phyloP scores from a whole-genome alignment of 1,140 invertebrate species.

The Babylonia areolata region DNA sequence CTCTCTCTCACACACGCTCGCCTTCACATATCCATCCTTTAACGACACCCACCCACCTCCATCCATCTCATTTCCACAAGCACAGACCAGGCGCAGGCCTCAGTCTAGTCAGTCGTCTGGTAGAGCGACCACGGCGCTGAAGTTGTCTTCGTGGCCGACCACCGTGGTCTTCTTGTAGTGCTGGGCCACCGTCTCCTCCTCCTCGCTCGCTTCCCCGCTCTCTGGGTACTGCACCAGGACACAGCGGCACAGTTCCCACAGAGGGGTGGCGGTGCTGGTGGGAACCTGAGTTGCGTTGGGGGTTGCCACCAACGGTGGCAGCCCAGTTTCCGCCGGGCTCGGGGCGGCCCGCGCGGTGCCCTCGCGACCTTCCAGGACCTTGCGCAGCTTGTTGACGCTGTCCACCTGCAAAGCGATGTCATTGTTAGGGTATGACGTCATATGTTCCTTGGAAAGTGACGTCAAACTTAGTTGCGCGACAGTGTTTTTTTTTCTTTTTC shows the following conservation, averaged over 20 bases:
- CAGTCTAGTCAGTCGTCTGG: background rate
- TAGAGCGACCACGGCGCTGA: background rate
- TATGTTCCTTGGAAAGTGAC: background rate
- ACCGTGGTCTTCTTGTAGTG: constrained; percentile 14
- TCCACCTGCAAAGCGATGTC: background rate
- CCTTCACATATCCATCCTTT: too few species aligned
- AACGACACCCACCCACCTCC: too few species aligned
- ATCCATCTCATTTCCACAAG: too few species aligned
- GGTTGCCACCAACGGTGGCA: background rate
- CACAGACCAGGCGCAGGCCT: too few species aligned
- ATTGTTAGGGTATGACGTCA: background rate
- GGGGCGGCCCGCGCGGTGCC: background rate
- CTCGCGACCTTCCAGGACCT: background rate
- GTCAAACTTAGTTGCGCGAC: too few species aligned
- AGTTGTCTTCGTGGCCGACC: background rate
- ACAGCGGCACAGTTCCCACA: background rate
- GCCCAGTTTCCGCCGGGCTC: background rate
- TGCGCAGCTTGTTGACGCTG: constrained; percentile 17
- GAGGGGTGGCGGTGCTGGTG: too few species aligned
- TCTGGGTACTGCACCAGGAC: constrained; percentile 27
- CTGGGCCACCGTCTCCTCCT: constrained; percentile 20
- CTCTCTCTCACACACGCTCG: too few species aligned
- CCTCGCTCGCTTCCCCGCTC: background rate
- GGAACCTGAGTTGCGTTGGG: background rate
- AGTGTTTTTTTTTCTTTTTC: too few species aligned